phyloP scores from a whole-genome alignment of 2,888 invertebrate species.

The Plebejus melissa region DNA sequence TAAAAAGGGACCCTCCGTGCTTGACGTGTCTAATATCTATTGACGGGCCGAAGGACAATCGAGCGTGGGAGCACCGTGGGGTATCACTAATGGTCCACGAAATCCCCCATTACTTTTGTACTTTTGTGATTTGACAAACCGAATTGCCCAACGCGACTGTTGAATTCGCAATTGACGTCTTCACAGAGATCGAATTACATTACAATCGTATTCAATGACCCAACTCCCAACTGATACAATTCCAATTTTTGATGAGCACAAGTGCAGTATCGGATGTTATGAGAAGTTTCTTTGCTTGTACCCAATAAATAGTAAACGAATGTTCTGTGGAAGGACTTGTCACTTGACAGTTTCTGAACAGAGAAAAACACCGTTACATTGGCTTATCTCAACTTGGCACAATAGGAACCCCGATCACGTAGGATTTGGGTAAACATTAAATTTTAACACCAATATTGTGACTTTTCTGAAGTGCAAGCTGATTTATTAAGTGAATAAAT shows the following conservation, averaged over 20 bases:
- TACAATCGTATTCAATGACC: constrained; percentile 2
- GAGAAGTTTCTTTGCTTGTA: not conserved
- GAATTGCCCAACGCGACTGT: constrained; percentile 52
- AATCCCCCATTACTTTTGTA: constrained; percentile 70
- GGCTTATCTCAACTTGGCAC: not conserved
- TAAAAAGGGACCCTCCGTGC: constrained; percentile 26
- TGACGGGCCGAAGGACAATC: constrained; percentile 50
- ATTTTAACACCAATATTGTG: constrained; percentile 3
- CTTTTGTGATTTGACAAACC: constrained; percentile 62
- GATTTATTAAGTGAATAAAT: not conserved
- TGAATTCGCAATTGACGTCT: constrained; percentile 41
- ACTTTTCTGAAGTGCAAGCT: not conserved
- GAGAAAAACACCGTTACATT: not conserved
- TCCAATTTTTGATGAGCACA: constrained; percentile 1
- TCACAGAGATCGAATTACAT: constrained; percentile 32
- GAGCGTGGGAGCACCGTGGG: constrained; percentile 71
- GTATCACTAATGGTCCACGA: constrained; percentile 62
- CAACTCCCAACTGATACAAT: not conserved
- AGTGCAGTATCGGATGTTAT: not conserved
- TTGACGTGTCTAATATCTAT: constrained; percentile 41
- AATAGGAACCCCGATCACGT: not conserved
- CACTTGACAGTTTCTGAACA: not conserved
- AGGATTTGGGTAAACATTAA: not conserved
- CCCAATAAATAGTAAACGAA: not conserved
- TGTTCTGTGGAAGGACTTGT: not conserved